Evolutionary conservation across 1,140 invertebrate genomes (phyloP).

Genomic region (Hestina assimilis): DNA sequence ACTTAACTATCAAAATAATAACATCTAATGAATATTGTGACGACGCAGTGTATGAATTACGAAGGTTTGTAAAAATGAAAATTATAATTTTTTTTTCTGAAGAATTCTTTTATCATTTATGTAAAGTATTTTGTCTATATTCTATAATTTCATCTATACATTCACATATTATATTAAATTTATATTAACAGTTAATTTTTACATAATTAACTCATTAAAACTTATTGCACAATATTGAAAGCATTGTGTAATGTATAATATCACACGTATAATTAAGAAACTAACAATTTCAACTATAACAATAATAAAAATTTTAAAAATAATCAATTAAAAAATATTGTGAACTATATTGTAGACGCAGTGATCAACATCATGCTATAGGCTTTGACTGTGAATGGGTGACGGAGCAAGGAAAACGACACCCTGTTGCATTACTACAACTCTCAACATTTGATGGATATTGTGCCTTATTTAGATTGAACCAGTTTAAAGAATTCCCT

Average conservation of each 20-base stretch:
- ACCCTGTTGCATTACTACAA: constrained; percentile 82
- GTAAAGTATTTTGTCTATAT: not conserved
- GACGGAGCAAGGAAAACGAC: constrained; percentile 66
- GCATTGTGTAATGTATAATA: no score
- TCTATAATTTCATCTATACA: no score
- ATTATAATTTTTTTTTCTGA: no score
- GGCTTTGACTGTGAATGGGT: constrained; percentile 89
- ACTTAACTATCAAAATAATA: constrained; percentile 49
- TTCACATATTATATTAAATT: no score
- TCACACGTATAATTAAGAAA: no score
- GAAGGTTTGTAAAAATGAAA: constrained; percentile 37
- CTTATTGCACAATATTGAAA: no score
- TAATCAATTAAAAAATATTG: no score
- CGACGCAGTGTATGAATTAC: constrained; percentile 42
- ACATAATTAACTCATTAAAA: no score
- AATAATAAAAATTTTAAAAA: no score
- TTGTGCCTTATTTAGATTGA: constrained; percentile 82
- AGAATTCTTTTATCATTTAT: not conserved
- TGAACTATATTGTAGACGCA: constrained; percentile 47
- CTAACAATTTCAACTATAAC: no score
- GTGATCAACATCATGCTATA: constrained; percentile 59
- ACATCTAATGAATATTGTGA: constrained; percentile 41
- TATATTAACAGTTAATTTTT: no score
- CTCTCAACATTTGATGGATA: constrained; percentile 81
- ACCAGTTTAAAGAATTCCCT: constrained; percentile 79